A percentile compares a stretch with the other conserved stretches of the same genome.
Conservation (phyloP, 2,888 invertebrate species). For the Morinoia aosen region DNA sequence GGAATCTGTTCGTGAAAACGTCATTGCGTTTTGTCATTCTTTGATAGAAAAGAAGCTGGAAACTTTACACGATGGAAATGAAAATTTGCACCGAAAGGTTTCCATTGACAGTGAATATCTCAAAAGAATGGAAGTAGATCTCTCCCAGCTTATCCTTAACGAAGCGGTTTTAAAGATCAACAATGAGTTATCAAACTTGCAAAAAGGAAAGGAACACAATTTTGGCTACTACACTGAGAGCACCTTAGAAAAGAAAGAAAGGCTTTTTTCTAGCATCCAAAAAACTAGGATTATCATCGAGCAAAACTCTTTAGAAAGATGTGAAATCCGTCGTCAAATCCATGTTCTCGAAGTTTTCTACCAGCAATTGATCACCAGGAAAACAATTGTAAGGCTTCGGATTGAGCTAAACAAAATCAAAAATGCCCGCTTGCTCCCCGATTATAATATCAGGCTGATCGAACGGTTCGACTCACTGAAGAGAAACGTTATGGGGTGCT, state of each 20-base stretch:
- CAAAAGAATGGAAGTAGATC: conserved; percentile 21
- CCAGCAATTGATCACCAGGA: background rate
- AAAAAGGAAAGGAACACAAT: background rate
- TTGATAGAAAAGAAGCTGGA: background rate
- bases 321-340: background rate
- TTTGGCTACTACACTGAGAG: background rate
- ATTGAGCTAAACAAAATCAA: background rate
- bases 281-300: background rate
- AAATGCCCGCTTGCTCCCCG: background rate
- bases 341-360: background rate
- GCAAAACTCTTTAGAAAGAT: background rate
- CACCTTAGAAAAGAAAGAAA: conserved; percentile 7
- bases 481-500: background rate
- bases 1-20: background rate
- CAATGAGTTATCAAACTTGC: background rate
- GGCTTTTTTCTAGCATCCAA: background rate
- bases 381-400: background rate
- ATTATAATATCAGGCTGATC: background rate
- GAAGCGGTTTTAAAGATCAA: background rate
- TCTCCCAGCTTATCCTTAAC: background rate
- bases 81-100: background rate
- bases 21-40: background rate
- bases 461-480: background rate
- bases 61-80: background rate
- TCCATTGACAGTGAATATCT: background rate